These are phyloP conservation scores for Cercocebus atys DNA, from an alignment of 2,113 vertebrate species.

Conservation along the genomic window DNA sequence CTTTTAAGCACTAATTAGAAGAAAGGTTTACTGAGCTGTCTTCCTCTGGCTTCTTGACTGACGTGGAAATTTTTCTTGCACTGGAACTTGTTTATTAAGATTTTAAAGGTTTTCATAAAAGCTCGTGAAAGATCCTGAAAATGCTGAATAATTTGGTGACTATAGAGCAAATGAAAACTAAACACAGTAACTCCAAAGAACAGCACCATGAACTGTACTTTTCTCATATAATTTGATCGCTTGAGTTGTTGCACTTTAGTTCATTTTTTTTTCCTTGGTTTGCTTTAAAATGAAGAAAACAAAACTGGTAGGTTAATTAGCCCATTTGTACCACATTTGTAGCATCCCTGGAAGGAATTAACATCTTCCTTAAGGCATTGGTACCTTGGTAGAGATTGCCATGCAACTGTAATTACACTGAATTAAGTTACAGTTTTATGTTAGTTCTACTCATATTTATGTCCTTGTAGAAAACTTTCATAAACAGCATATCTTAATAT, in stretches of 20 bases:
- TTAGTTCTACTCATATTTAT: background rate
- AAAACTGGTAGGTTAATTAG: background rate
- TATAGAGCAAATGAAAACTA: background rate
- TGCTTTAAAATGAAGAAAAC: conserved; percentile 18
- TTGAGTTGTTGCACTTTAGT: background rate
- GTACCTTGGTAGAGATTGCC: background rate
- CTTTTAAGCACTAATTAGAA: conserved; percentile 7
- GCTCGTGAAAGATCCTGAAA: background rate
- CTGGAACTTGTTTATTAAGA: background rate
- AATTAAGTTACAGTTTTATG: background rate
- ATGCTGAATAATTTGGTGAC: background rate
- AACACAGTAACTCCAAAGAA: background rate
- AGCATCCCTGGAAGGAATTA: background rate
- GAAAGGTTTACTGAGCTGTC: background rate
- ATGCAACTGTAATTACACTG: background rate
- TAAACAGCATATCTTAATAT: background rate
- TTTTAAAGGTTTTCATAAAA: background rate
- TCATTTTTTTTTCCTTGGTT: background rate
- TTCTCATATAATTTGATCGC: background rate
- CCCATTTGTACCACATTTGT: background rate
- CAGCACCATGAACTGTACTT: background rate
- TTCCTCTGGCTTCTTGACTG: background rate
- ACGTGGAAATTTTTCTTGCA: background rate
- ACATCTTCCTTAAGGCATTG: background rate
- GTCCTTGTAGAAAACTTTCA: background rate